Base-by-base conservation (phyloP, 2,888 invertebrate genomes). In the Coremacera marginata region DNA sequence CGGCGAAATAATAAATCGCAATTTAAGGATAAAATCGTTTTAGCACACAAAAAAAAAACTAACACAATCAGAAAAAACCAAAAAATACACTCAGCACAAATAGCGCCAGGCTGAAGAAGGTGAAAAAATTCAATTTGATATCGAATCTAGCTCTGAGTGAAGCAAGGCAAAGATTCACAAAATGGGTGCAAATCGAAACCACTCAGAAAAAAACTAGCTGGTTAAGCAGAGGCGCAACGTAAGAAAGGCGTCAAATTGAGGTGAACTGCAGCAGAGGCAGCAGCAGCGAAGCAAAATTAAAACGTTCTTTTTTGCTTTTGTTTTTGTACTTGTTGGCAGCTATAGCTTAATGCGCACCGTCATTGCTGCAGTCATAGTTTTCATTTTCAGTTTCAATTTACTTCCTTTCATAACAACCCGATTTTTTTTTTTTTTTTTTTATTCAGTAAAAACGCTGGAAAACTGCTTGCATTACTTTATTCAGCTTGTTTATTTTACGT, bases 121-220 rank as follows among this genome's bases (percentile, higher is more conserved):
- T 60, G 60, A 25, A 60, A 60, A 60, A 60, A 60, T 60, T 25
- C 60, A 60, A 60, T 60, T 60, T 60, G 60, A 27, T 27, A 60
- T 25, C 25, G 27, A 60, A 60, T 60, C 5, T 27, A 60, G 60
- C 27, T 5, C 27, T 5, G 60, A 22, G 27, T 44, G 44, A 44
- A 44, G 44, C 7, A 11, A 44, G 44, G 44, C 44, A 44, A 44
- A 11, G 44, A 44, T 44, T 44, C 44, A 11, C 44, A 44, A 44
- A 44, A 44, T 44, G 44, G 44, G 44, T 44, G 44, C 44, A 44
- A 44, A 55, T 55, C 22, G 55, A 60, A 60, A 60, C 25, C 44
- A 44, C 44, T 44, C 44, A 44, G 44, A 44, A 44, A 44, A 44
- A 44, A 44, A 44, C 44, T 11, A 44, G 44, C 44, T 44, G 44